Evolutionary conservation across 1,140 invertebrate species (phyloP).

Genomic region (Theocolax elegans): DNA sequence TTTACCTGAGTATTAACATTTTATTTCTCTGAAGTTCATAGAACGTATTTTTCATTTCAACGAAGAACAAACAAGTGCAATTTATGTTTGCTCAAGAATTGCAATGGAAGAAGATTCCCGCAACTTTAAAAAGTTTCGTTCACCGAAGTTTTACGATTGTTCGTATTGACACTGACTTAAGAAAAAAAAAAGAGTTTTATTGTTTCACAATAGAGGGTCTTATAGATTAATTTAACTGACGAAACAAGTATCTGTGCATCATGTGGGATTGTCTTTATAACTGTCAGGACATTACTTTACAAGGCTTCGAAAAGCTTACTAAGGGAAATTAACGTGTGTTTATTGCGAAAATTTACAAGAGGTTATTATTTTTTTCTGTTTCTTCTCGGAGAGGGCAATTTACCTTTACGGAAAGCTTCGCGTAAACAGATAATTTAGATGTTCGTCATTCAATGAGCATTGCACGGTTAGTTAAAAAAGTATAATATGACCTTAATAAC

Average conservation of each 20-base stretch:
- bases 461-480: too few relatives aligned
- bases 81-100: background rate
- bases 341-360: conserved; percentile 16
- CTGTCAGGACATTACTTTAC: background rate
- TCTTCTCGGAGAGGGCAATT: conserved; percentile 2
- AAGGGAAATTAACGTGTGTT: background rate
- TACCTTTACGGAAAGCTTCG: background rate
- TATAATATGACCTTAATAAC: too few relatives aligned
- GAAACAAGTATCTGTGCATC: background rate
- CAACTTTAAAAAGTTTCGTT: background rate
- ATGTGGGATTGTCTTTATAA: background rate
- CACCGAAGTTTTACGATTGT: background rate
- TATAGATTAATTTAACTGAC: background rate
- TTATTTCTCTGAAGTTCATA: background rate
- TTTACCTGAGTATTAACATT: too few relatives aligned
- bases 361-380: background rate
- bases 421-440: background rate
- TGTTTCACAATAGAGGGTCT: background rate
- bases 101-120: background rate
- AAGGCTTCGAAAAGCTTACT: background rate
- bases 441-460: conserved; percentile 14
- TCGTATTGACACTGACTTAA: background rate
- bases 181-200: conserved; percentile 7
- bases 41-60: background rate
- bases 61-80: background rate